Percentiles rank a stretch among this genome's conserved stretches.
Conservation (phyloP, 2,888 invertebrate genomes). For the Lacanobia oleracea region DNA sequence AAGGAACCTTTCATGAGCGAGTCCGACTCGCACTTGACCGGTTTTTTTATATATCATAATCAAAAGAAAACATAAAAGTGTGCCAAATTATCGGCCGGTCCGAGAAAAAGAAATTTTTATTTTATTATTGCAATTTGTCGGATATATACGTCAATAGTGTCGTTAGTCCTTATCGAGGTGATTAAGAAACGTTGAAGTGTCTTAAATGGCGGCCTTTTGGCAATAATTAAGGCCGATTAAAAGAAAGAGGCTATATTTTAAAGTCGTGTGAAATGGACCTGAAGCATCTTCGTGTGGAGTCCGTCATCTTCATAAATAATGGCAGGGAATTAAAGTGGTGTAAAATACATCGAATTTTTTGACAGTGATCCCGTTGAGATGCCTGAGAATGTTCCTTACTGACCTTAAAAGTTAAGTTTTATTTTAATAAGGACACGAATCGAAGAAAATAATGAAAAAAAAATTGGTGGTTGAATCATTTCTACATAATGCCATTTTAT, state of each 20-base stretch:
- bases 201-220: slow-evolving; percentile 64
- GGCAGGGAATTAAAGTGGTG: slow-evolving; percentile 1
- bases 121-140: slow-evolving; percentile 71
- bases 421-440: too few species aligned
- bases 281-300: slow-evolving; percentile 60
- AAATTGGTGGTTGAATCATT: too few species aligned
- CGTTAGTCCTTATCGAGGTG: slow-evolving; percentile 68
- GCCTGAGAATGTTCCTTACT: too few species aligned
- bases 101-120: slow-evolving; percentile 62
- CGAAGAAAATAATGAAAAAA: too few species aligned
- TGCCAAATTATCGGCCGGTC: slow-evolving; percentile 55
- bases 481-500: too few species aligned
- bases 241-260: slow-evolving; percentile 62
- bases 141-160: slow-evolving; percentile 69
- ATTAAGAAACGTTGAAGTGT: slow-evolving; percentile 71
- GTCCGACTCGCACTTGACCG: too few species aligned
- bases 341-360: neutral
- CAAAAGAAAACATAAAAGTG: slow-evolving; percentile 70
- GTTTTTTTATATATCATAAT: slow-evolving; percentile 62
- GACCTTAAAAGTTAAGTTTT: too few species aligned
- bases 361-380: neutral
- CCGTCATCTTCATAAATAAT: slow-evolving; percentile 20
- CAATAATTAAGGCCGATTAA: slow-evolving; percentile 63
- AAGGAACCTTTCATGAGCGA: too few species aligned
- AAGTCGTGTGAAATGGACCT: slow-evolving; percentile 67